These are phyloP conservation scores for Addax nasomaculatus DNA, from an alignment of 2,113 vertebrate genomes.

Conservation along the genomic window DNA sequence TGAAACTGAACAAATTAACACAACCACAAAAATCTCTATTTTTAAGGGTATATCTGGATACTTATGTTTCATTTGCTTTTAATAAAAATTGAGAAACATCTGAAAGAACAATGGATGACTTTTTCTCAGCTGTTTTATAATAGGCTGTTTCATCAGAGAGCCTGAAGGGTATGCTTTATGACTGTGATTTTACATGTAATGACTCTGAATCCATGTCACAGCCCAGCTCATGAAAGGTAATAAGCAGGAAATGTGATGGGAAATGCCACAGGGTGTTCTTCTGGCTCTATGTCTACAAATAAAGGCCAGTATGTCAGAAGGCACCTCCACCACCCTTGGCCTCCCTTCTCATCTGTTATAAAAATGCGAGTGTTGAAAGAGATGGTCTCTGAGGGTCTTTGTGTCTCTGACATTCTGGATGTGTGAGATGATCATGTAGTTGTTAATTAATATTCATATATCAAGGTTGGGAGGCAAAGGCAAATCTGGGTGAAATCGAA, in stretches of 20 bases:
- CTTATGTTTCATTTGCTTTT: not conserved
- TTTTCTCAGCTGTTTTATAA: conserved; percentile 6
- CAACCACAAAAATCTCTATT: conserved; percentile 17
- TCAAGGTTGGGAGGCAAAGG: not conserved
- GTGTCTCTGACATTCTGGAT: not conserved
- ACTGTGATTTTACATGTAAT: not conserved
- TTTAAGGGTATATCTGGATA: not conserved
- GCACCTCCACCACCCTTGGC: not conserved
- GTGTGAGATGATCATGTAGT: not conserved
- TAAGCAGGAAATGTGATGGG: not conserved
- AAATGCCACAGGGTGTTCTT: not conserved
- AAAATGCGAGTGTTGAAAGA: not conserved
- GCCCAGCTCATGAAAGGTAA: not conserved
- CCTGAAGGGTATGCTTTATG: not conserved
- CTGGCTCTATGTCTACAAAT: not conserved
- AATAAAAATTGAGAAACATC: conserved; percentile 28
- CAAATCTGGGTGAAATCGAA: not conserved
- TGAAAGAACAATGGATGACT: not conserved
- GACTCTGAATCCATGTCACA: not conserved
- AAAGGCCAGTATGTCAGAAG: not conserved
- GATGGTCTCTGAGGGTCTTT: not conserved
- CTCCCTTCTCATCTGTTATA: not conserved
- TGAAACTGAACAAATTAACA: conserved; percentile 37
- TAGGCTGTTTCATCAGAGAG: not conserved
- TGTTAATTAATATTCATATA: not conserved